Conservation (phyloP, 2,888 invertebrate genomes). For the Xylota sylvarum region DNA sequence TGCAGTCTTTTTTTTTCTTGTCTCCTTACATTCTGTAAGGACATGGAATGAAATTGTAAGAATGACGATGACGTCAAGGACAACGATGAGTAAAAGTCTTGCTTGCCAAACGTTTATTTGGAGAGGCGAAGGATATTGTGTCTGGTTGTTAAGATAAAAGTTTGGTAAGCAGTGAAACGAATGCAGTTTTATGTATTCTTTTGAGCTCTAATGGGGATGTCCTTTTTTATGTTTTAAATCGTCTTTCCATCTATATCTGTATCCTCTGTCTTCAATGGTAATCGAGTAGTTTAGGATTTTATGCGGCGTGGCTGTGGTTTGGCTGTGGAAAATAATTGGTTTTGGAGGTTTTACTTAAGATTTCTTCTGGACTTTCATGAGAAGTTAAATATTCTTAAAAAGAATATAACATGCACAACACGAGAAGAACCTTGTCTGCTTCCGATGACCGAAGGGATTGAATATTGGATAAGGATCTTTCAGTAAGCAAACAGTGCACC, state of each 20-base stretch:
- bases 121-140: slow-evolving; percentile 19
- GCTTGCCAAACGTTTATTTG: slow-evolving; percentile 52
- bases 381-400: too few species aligned
- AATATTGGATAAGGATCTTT: too few species aligned
- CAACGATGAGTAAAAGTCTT: slow-evolving; percentile 38
- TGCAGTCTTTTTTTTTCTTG: slow-evolving; percentile 46
- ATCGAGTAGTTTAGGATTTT: slow-evolving; percentile 50
- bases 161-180: slow-evolving; percentile 52
- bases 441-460: too few species aligned
- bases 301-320: slow-evolving; percentile 48
- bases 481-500: too few species aligned
- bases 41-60: slow-evolving; percentile 67
- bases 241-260: too few species aligned
- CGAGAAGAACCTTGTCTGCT: too few species aligned
- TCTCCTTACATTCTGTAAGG: slow-evolving; percentile 47
- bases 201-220: slow-evolving; percentile 56
- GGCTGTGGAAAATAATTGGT: slow-evolving; percentile 60
- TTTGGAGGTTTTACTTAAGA: slow-evolving; percentile 30
- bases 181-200: slow-evolving; percentile 60
- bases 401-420: too few species aligned
- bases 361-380: not conserved
- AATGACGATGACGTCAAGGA: slow-evolving; percentile 56
- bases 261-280: slow-evolving; percentile 31
- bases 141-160: slow-evolving; percentile 66
- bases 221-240: slow-evolving; percentile 1